A percentile compares a stretch with the other conserved stretches of the same genome.
These are phyloP conservation scores for Caprella mutica DNA, from an alignment of 2,888 invertebrate genomes.

Conservation along the genomic window DNA sequence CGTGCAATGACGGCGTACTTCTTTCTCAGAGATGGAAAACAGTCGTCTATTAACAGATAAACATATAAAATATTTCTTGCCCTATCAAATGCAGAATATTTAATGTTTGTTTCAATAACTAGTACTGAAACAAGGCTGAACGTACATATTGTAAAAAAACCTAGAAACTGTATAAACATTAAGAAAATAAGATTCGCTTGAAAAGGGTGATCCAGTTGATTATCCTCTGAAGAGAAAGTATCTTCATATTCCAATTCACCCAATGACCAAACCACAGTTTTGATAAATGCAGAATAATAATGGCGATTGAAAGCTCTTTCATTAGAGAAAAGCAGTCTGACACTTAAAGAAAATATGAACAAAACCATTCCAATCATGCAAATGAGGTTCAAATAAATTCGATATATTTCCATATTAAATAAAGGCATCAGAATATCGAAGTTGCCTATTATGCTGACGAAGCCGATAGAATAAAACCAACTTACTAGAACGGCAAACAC, in stretches of 20 bases:
- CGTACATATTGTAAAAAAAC: conserved; percentile 8
- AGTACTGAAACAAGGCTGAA: neutral
- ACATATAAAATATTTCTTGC: too few relatives aligned
- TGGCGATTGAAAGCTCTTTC: conserved; percentile 1
- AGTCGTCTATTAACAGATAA: too few relatives aligned
- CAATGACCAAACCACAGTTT: conserved; percentile 19
- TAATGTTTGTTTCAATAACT: too few relatives aligned
- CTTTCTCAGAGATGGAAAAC: too few relatives aligned
- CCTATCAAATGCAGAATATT: too few relatives aligned
- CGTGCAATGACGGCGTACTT: too few relatives aligned
- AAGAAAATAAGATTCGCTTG: conserved; percentile 12
- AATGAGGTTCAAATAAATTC: conserved; percentile 3
- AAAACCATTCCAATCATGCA: conserved; percentile 6
- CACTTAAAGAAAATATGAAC: conserved; percentile 11
- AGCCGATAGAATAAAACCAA: conserved; percentile 10
- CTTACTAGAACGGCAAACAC: conserved; percentile 12
- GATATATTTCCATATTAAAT: neutral
- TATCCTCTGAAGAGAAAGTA: conserved; percentile 6
- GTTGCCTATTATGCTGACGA: conserved; percentile 11
- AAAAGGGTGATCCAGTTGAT: conserved; percentile 8
- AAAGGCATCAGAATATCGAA: conserved; percentile 10
- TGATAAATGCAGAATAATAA: conserved; percentile 11
- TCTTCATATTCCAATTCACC: conserved; percentile 21
- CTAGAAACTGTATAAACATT: conserved; percentile 13
- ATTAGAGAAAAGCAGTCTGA: conserved; percentile 10